Conservation (phyloP, 2,113 vertebrate species). For the Acrocephalus arundinaceus region DNA sequence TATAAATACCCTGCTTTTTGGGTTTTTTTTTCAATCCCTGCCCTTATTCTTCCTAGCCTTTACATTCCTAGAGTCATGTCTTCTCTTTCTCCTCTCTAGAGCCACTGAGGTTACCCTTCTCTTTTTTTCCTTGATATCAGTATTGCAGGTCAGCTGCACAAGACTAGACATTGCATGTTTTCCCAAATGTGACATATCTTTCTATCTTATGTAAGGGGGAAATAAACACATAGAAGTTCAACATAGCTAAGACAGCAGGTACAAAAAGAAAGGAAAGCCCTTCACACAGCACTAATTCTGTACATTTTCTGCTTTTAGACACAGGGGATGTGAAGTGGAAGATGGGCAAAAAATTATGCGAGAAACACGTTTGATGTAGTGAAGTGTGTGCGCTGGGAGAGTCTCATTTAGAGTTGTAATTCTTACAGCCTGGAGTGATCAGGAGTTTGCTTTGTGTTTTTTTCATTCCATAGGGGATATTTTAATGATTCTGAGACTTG, state of each 20-base stretch:
- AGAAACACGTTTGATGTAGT: background rate
- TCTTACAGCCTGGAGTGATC: background rate
- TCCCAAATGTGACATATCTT: background rate
- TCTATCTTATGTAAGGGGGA: background rate
- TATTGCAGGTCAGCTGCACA: background rate
- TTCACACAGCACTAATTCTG: background rate
- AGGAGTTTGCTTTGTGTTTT: background rate
- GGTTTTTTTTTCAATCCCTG: background rate
- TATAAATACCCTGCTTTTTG: background rate
- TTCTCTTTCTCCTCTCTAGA: background rate
- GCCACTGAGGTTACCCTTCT: background rate
- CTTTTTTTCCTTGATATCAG: background rate
- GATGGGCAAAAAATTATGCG: background rate
- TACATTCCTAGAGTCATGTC: background rate
- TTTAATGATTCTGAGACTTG: conserved; percentile 66
- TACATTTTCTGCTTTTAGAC: background rate
- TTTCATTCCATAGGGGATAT: conserved; percentile 76
- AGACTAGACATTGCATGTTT: background rate
- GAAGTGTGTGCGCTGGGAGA: background rate
- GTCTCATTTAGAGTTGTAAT: background rate
- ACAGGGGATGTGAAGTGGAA: background rate
- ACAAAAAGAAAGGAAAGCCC: background rate
- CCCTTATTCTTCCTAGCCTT: background rate
- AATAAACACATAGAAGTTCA: background rate
- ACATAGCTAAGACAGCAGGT: background rate